phyloP scores from a whole-genome alignment of 2,113 vertebrate genomes.

The Microtus ochrogaster region DNA sequence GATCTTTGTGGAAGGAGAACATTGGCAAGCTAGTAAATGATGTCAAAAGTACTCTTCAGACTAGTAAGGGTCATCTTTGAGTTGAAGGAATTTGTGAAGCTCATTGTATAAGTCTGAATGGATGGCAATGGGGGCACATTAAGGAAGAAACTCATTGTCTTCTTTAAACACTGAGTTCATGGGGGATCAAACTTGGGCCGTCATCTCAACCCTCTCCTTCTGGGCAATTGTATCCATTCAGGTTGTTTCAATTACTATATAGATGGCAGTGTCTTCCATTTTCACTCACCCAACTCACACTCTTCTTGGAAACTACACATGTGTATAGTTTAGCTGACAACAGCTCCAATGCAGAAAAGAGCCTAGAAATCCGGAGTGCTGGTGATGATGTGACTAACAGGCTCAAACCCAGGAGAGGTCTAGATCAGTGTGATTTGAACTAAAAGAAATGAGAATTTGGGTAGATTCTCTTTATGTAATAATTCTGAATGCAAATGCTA shows the following conservation, averaged over 20 bases:
- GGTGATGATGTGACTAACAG: background rate
- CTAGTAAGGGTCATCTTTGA: background rate
- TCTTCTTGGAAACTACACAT: background rate
- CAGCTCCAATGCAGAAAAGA: background rate
- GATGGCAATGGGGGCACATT: background rate
- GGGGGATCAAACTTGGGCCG: background rate
- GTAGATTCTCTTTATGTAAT: background rate
- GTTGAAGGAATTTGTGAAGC: background rate
- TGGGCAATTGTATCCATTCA: background rate
- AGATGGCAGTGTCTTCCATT: background rate
- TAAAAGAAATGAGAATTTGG: conserved; percentile 14
- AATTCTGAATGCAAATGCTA: background rate
- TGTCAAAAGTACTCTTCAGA: background rate
- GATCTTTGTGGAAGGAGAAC: background rate
- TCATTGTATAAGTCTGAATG: background rate
- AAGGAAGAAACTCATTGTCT: background rate
- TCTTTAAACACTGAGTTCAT: background rate
- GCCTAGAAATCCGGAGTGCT: background rate
- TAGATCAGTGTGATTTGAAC: background rate
- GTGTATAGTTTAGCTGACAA: background rate
- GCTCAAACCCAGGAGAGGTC: background rate
- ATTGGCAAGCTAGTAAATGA: conserved; percentile 7
- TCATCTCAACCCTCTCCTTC: background rate
- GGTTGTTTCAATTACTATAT: background rate
- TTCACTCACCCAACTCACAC: background rate